These are phyloP conservation scores for Misgurnus anguillicaudatus DNA, from an alignment of 2,113 vertebrate genomes.

Conservation along the genomic window DNA sequence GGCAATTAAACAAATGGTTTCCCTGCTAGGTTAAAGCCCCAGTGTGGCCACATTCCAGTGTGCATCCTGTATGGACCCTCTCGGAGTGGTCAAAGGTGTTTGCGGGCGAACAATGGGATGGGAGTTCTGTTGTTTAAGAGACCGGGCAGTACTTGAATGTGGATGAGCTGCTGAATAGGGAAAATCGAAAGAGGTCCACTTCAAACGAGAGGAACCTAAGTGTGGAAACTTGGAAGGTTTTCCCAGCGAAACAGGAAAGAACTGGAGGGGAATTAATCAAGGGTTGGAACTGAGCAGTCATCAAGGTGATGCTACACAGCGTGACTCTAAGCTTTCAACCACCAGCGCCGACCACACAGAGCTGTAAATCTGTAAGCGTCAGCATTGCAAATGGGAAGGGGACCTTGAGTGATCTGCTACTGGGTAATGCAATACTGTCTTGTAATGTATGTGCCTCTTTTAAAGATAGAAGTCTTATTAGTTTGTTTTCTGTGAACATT, in stretches of 20 bases:
- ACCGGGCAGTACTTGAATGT: constrained; percentile 5
- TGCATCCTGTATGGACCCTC: constrained; percentile 24
- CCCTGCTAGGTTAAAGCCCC: constrained; percentile 48
- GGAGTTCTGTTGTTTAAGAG: constrained; percentile 25
- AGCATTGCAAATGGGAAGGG: constrained; percentile 30
- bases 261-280: constrained; percentile 34
- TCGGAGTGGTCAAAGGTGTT: constrained; percentile 52
- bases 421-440: background rate
- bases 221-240: constrained; percentile 18
- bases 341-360: constrained; percentile 8
- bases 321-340: constrained; percentile 10
- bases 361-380: constrained; percentile 2
- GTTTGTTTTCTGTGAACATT: background rate
- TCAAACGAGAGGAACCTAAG: constrained; percentile 28
- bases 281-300: constrained; percentile 11
- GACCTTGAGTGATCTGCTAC: constrained; percentile 6
- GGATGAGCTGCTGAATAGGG: background rate
- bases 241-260: constrained; percentile 30
- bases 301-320: constrained; percentile 36
- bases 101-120: constrained; percentile 13
- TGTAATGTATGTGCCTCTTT: background rate
- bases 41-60: constrained; percentile 52
- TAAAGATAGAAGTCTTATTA: background rate
- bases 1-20: constrained; percentile 61
- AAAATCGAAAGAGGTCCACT: background rate